Conservation (phyloP, 2,888 invertebrate species). For the Drosophila birchii region DNA sequence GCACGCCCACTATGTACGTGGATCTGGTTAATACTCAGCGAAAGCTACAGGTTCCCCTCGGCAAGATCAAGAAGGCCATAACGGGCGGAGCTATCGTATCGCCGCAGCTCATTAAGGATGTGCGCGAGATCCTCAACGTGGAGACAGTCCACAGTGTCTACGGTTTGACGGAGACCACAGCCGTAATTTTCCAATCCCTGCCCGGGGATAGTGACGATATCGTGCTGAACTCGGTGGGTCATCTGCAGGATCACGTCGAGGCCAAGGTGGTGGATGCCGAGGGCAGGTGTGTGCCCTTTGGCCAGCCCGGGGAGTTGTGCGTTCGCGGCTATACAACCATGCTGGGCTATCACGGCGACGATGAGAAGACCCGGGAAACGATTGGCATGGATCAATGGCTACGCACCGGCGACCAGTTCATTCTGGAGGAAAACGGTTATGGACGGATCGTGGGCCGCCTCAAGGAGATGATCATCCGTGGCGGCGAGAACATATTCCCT, state of each 20-base stretch:
- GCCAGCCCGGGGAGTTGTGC: conserved; percentile 90
- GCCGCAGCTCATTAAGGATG: conserved; percentile 86
- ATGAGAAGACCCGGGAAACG: conserved; percentile 88
- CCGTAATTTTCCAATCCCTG: conserved; percentile 86
- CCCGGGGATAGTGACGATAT: conserved; percentile 85
- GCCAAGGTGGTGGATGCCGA: conserved; percentile 87
- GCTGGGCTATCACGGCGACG: conserved; percentile 91
- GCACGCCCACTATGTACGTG: conserved; percentile 95
- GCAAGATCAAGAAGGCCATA: conserved; percentile 86
- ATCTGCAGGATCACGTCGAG: conserved; percentile 86
- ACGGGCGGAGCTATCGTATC: conserved; percentile 91
- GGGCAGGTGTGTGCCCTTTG: conserved; percentile 88
- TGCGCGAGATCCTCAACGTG: conserved; percentile 85
- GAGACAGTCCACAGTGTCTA: conserved; percentile 86
- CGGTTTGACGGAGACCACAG: conserved; percentile 87
- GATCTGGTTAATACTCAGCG: conserved; percentile 88
- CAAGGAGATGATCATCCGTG: conserved; percentile 91
- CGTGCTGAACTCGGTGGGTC: conserved; percentile 86
- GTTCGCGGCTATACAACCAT: conserved; percentile 89
- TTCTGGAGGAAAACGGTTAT: conserved; percentile 88
- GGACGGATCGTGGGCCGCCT: conserved; percentile 89
- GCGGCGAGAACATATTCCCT: conserved; percentile 93
- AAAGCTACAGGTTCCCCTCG: conserved; percentile 85
- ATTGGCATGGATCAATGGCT: conserved; percentile 90
- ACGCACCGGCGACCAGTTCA: conserved; percentile 88